These are phyloP conservation scores for Eriosoma lanigerum DNA, from an alignment of 1,140 invertebrate species.

Conservation along the genomic window DNA sequence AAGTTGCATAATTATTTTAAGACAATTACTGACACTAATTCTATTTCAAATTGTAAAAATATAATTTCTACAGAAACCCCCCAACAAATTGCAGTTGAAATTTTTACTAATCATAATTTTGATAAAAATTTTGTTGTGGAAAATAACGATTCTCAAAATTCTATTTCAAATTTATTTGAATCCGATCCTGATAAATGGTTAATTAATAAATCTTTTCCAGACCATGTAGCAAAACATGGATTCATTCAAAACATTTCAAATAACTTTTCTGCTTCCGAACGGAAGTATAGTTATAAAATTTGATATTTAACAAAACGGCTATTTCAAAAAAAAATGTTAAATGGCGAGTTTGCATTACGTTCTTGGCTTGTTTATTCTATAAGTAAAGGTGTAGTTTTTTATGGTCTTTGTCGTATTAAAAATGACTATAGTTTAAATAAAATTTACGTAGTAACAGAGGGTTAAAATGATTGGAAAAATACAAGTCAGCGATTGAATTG, in stretches of 20 bases:
- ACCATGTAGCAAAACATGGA: slow-evolving; percentile 31
- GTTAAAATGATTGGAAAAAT: slow-evolving; percentile 56
- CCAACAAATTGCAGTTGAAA: slow-evolving; percentile 18
- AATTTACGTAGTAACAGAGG: slow-evolving; percentile 52
- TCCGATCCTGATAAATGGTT: slow-evolving; percentile 31
- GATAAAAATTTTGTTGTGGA: not conserved
- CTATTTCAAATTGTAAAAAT: slow-evolving; percentile 11
- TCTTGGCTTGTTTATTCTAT: slow-evolving; percentile 56
- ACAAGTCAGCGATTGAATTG: slow-evolving; percentile 50
- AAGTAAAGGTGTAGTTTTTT: slow-evolving; percentile 55
- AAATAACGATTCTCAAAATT: slow-evolving; percentile 16
- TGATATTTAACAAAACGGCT: slow-evolving; percentile 54
- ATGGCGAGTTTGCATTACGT: slow-evolving; percentile 55
- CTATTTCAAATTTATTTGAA: slow-evolving; percentile 24
- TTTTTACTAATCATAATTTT: slow-evolving; percentile 2
- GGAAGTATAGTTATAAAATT: slow-evolving; percentile 50
- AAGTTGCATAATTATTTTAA: slow-evolving; percentile 29
- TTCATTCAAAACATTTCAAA: slow-evolving; percentile 12
- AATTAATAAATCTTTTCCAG: slow-evolving; percentile 33
- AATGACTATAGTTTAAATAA: slow-evolving; percentile 53
- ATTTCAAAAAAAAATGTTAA: slow-evolving; percentile 54
- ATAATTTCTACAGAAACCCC: slow-evolving; percentile 12
- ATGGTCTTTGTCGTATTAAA: slow-evolving; percentile 54
- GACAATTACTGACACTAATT: slow-evolving; percentile 23
- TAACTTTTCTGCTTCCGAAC: slow-evolving; percentile 48